Conservation (phyloP, 2,888 invertebrate species). For the Microdon myrmicae region DNA sequence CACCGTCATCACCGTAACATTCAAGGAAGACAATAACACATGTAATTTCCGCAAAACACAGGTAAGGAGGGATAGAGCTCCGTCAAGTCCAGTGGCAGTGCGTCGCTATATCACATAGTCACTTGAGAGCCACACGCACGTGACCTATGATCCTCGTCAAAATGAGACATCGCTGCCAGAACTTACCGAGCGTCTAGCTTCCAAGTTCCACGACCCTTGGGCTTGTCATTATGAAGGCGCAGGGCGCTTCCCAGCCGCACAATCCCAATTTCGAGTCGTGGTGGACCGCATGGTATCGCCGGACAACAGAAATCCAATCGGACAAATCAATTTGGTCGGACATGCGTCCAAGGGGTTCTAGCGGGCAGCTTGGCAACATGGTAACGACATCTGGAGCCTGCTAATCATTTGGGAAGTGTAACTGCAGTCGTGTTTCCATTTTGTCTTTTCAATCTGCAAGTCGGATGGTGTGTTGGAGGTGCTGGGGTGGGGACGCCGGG, state of each 20-base stretch:
- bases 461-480: neutral
- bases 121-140: conserved; percentile 26
- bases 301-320: conserved; percentile 44
- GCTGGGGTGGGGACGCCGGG: neutral
- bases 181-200: conserved; percentile 29
- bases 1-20: conserved; percentile 5
- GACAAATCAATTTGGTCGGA: conserved; percentile 47
- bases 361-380: conserved; percentile 10
- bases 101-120: neutral
- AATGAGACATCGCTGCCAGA: conserved; percentile 39
- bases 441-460: conserved; percentile 7
- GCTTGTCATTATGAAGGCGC: conserved; percentile 10
- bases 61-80: too few species aligned
- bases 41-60: conserved; percentile 33
- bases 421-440: conserved; percentile 27
- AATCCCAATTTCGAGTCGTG: conserved; percentile 20
- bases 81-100: conserved; percentile 41
- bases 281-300: conserved; percentile 38
- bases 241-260: conserved; percentile 14
- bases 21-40: neutral
- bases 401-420: conserved; percentile 47
- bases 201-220: conserved; percentile 49
- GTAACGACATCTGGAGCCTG: conserved; percentile 34
- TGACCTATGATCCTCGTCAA: conserved; percentile 45
- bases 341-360: conserved; percentile 12